Evolutionary conservation across 2,888 invertebrate genomes (phyloP).

Genomic region (Scaptomyza flava): DNA sequence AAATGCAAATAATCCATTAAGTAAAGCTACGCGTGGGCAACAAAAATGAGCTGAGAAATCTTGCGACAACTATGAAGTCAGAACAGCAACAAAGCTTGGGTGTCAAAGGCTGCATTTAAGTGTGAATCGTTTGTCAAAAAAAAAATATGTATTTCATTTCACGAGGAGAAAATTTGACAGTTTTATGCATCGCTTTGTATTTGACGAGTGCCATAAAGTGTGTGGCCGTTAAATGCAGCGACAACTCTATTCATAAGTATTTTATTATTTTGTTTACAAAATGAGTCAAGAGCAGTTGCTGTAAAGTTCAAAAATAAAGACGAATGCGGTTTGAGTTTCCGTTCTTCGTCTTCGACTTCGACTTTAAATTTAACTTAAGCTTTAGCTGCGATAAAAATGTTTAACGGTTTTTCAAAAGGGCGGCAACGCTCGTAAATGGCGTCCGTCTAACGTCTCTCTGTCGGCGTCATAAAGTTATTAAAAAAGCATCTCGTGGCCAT

Average conservation of each 20-base stretch:
- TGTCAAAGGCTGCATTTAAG: conserved; percentile 8
- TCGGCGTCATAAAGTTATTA: conserved; percentile 43
- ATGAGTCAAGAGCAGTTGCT: conserved; percentile 37
- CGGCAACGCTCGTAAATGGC: conserved; percentile 48
- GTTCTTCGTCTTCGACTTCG: background rate
- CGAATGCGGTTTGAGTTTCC: conserved; percentile 31
- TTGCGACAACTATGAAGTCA: too few relatives aligned
- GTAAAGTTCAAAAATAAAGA: conserved; percentile 31
- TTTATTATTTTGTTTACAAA: conserved; percentile 1
- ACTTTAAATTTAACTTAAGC: background rate
- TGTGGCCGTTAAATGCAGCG: conserved; percentile 36
- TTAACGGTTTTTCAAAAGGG: conserved; percentile 47
- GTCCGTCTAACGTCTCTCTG: background rate
- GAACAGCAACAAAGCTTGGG: background rate
- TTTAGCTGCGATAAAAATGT: conserved; percentile 13
- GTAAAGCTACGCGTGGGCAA: too few relatives aligned
- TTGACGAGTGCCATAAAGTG: conserved; percentile 29
- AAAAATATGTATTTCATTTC: conserved; percentile 30
- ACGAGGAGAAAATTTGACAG: conserved; percentile 51
- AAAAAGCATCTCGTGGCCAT: conserved; percentile 34
- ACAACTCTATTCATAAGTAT: conserved; percentile 54
- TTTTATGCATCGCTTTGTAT: conserved; percentile 44
- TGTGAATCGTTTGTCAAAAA: conserved; percentile 30
- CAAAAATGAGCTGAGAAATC: too few relatives aligned
- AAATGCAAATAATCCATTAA: too few relatives aligned